Evolutionary conservation across 2,797 vertebrate species (phyloP).

Genomic region (Alectoris magna): DNA sequence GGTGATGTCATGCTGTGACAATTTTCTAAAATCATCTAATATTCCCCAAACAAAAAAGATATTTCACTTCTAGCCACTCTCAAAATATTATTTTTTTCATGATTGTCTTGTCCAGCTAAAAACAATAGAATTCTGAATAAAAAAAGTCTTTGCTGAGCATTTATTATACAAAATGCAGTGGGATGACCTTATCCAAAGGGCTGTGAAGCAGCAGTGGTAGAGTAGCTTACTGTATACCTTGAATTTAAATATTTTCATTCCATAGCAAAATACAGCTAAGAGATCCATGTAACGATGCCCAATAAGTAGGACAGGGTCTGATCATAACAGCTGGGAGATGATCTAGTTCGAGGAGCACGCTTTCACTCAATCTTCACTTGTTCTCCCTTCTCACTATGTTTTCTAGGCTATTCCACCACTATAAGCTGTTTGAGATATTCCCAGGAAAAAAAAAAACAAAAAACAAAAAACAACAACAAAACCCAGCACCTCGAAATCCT

Average conservation of each 20-base stretch:
- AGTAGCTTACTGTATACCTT: neutral
- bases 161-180: neutral
- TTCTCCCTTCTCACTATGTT: neutral
- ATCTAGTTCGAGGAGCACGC: neutral
- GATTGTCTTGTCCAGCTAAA: neutral
- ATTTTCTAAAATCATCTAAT: neutral
- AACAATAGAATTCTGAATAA: neutral
- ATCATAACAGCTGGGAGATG: neutral
- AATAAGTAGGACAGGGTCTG: neutral
- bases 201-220: neutral
- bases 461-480: neutral
- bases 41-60: neutral
- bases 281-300: neutral
- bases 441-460: neutral
- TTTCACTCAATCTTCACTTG: neutral
- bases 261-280: neutral
- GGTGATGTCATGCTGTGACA: neutral
- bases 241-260: neutral
- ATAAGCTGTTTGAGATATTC: neutral
- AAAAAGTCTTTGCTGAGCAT: neutral
- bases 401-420: neutral
- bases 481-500: neutral
- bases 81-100: neutral
- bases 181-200: neutral
- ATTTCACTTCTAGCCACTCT: neutral